These are phyloP conservation scores for Watsonalla binaria DNA, from an alignment of 2,888 invertebrate species.

Conservation along the genomic window DNA sequence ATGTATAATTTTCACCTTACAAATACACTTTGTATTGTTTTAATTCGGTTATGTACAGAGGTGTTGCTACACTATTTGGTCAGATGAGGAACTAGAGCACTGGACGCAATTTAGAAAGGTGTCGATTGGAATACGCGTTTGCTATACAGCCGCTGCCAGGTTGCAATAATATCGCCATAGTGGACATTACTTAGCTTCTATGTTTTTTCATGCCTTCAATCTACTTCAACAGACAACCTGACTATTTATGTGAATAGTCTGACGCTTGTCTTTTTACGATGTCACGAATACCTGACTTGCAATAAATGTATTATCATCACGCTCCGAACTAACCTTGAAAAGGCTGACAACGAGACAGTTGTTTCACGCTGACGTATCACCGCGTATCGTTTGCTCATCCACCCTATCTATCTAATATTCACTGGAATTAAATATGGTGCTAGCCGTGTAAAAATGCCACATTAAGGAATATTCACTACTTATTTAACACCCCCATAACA, in stretches of 20 bases:
- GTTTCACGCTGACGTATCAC: neutral
- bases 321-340: neutral
- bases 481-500: too few species aligned
- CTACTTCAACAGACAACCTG: too few species aligned
- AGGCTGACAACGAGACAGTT: neutral
- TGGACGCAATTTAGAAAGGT: slow-evolving; percentile 32
- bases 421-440: too few species aligned
- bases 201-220: neutral
- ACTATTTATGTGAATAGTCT: too few species aligned
- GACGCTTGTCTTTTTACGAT: too few species aligned
- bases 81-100: slow-evolving; percentile 33
- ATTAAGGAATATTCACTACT: too few species aligned
- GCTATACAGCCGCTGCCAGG: slow-evolving; percentile 1
- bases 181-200: neutral
- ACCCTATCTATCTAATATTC: neutral
- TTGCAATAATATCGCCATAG: slow-evolving; percentile 2
- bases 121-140: slow-evolving; percentile 13
- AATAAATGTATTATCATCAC: neutral
- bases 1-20: slow-evolving; percentile 9
- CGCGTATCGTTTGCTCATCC: neutral
- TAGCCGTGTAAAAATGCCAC: too few species aligned
- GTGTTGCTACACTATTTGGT: slow-evolving; percentile 20
- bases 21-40: slow-evolving; percentile 21
- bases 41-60: slow-evolving; percentile 20
- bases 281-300: neutral